A percentile compares a stretch with the other conserved stretches of the same genome.
These are phyloP conservation scores for Tamias sibiricus DNA, from an alignment of 2,113 vertebrate species.

Conservation along the genomic window DNA sequence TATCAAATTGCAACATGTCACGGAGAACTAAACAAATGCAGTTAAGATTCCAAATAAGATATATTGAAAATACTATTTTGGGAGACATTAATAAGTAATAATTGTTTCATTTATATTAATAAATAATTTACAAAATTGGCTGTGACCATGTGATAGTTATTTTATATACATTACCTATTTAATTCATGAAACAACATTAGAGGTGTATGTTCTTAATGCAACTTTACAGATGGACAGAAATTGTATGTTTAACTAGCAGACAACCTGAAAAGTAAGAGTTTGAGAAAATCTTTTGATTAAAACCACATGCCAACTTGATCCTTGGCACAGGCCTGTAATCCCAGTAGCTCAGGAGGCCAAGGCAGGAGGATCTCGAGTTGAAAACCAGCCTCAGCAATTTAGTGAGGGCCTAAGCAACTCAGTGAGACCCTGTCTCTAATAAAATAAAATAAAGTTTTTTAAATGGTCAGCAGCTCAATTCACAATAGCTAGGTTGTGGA, in stretches of 20 bases:
- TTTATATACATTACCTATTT: not conserved
- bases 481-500: too few relatives aligned
- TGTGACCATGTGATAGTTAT: not conserved
- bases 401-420: too few relatives aligned
- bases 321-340: too few relatives aligned
- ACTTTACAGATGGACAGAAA: not conserved
- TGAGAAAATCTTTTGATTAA: conserved; percentile 9
- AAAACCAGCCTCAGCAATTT: too few relatives aligned
- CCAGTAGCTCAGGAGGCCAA: too few relatives aligned
- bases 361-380: too few relatives aligned
- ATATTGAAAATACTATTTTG: not conserved
- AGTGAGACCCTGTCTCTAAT: too few relatives aligned
- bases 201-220: not conserved
- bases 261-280: not conserved
- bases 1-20: not conserved
- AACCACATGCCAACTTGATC: not conserved
- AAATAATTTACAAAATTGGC: not conserved
- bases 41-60: not conserved
- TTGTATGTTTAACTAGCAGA: not conserved
- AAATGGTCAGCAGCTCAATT: too few relatives aligned
- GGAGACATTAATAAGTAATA: not conserved
- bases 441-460: too few relatives aligned
- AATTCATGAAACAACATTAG: not conserved
- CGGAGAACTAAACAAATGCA: not conserved
- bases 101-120: not conserved